These are phyloP conservation scores for Tetraodon nigroviridis DNA, from an alignment of 2,113 vertebrate genomes.

Conservation along the genomic window DNA sequence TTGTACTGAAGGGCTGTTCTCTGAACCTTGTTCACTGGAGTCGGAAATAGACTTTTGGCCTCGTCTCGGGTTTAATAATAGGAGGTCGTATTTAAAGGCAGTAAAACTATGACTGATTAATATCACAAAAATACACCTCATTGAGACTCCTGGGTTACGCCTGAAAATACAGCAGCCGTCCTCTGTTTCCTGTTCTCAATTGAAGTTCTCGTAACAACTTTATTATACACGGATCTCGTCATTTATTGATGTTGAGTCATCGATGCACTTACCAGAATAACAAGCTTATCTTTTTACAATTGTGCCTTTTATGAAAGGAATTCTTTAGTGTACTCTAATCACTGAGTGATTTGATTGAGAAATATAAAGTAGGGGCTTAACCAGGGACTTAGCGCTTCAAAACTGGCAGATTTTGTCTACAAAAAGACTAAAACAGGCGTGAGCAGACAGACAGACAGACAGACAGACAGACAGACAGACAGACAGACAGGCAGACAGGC, in stretches of 20 bases:
- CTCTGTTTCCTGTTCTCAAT: slow-evolving; percentile 36
- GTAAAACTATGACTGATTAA: neutral
- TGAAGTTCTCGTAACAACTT: slow-evolving; percentile 9
- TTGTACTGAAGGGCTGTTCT: neutral
- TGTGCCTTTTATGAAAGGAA: too few species aligned
- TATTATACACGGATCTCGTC: neutral
- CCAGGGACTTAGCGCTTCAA: too few species aligned
- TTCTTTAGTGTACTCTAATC: too few species aligned
- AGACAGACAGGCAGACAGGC: slow-evolving; percentile 24
- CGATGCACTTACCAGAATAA: too few species aligned
- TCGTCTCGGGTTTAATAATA: slow-evolving; percentile 5
- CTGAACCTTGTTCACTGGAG: neutral
- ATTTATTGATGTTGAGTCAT: too few species aligned
- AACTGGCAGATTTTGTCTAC: neutral
- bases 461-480: slow-evolving; percentile 9
- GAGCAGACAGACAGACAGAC: neutral
- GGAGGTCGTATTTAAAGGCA: neutral
- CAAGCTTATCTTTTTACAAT: too few species aligned
- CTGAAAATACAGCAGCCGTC: slow-evolving; percentile 15
- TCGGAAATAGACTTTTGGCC: neutral
- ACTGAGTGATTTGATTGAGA: too few species aligned
- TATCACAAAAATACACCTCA: neutral
- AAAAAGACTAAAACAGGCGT: neutral
- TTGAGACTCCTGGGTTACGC: neutral
- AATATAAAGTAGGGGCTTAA: too few species aligned